A percentile compares a stretch with the other conserved stretches of the same genome.
phyloP scores from a whole-genome alignment of 2,797 vertebrate genomes.

The Manis javanica region DNA sequence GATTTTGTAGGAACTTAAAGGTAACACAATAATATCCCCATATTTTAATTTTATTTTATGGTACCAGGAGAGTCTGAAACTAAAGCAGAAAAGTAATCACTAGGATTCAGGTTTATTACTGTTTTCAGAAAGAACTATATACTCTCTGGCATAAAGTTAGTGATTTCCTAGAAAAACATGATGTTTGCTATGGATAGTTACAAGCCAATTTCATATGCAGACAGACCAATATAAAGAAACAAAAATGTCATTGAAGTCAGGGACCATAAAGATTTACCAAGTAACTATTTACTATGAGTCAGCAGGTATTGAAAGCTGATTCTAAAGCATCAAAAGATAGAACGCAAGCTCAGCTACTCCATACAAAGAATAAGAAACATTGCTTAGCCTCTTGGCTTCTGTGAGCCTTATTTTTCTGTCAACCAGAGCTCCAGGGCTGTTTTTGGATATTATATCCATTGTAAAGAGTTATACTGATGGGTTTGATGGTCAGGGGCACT shows the following conservation, averaged over 20 bases:
- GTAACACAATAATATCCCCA: background rate
- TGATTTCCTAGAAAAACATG: background rate
- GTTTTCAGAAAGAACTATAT: background rate
- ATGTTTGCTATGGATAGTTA: background rate
- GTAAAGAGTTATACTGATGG: background rate
- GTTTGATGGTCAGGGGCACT: background rate
- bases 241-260: background rate
- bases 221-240: background rate
- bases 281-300: background rate
- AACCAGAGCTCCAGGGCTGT: background rate
- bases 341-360: background rate
- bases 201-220: background rate
- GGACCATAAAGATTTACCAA: background rate
- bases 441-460: background rate
- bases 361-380: background rate
- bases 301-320: background rate
- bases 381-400: background rate
- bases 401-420: background rate
- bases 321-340: background rate
- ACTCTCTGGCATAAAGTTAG: background rate
- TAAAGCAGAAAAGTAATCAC: background rate
- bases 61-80: background rate
- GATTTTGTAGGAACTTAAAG: background rate
- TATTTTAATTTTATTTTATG: background rate
- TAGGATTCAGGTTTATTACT: background rate